Evolutionary conservation across 2,113 vertebrate genomes (phyloP), one percentile per base, ranked within the genome.

Genomic region (Scomber japonicus): DNA sequence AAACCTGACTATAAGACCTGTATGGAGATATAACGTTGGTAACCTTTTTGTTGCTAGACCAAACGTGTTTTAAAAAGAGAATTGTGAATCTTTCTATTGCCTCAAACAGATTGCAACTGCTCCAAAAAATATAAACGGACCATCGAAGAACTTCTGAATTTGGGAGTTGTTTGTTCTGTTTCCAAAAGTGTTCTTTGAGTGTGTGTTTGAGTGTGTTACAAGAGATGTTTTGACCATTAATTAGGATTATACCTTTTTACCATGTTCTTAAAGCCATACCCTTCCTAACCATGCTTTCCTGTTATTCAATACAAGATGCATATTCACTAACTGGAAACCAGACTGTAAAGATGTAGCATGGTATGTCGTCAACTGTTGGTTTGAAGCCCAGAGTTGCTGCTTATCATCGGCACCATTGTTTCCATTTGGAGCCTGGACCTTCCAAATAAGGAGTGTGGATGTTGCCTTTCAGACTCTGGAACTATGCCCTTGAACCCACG

Each of bases 31-130:
- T 65, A 89, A 93, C 45, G 89, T 94, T 65, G 82, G 92, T 94
- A 90, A 88, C 84, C 75, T 88, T 92, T 92, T 92, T 93, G 88
- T 95, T 94, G 93, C 91, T 94, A 94, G 92, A 94, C 90, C 91
- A 94, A 94, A 90, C 61, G 92, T 95, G 94, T 95, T 94, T 95
- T 91, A 85, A 92, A 91, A 91, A 92, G 88, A 90, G 75, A 94
- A 90, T 92, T 95, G 94, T 95, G 92, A 94, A 92, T 88, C 94
- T 95, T 95, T 95, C 91, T 92, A 95, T 94, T 93, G 94, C 93
- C 92, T 94, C 93, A 91, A 94, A 93, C 91, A 91, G 91, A 94
- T 92, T 95, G 93, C 94, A 94, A 95, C 92, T 93, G 93, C 93
- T 95, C 93, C 91, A 93, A 94, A 91, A 90, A 93, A 91, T 93